A percentile compares a stretch with the other conserved stretches of the same genome.
These are phyloP conservation scores for Psylliodes chrysocephalus DNA, from an alignment of 2,888 invertebrate species.

Conservation along the genomic window DNA sequence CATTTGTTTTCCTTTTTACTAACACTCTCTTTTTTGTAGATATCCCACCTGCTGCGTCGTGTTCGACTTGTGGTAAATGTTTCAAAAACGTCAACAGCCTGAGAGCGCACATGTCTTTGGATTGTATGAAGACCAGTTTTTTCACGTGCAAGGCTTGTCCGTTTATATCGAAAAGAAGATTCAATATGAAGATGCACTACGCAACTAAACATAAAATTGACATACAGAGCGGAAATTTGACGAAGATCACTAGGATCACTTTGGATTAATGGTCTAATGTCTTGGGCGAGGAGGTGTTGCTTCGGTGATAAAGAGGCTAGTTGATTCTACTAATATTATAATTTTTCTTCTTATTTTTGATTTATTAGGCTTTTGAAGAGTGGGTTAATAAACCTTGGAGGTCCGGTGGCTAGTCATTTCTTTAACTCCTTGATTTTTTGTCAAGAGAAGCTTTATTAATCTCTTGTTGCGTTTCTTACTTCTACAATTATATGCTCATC, in stretches of 20 bases:
- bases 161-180: constrained; percentile 52
- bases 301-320: too few relatives aligned
- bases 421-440: too few relatives aligned
- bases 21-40: constrained; percentile 16
- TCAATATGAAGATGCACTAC: constrained; percentile 53
- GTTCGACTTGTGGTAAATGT: constrained; percentile 52
- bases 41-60: constrained; percentile 33
- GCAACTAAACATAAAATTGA: constrained; percentile 49
- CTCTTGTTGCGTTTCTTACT: too few relatives aligned
- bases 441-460: too few relatives aligned
- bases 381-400: too few relatives aligned
- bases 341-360: too few relatives aligned
- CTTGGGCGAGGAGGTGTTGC: too few relatives aligned
- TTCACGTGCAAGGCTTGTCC: constrained; percentile 49
- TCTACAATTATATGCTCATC: too few relatives aligned
- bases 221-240: constrained; percentile 37
- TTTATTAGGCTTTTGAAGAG: too few relatives aligned
- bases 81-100: constrained; percentile 56
- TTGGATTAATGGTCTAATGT: background rate
- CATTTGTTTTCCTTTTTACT: background rate
- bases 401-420: too few relatives aligned
- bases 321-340: too few relatives aligned
- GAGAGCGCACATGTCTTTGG: constrained; percentile 54
- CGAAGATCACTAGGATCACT: constrained; percentile 13
- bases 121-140: constrained; percentile 50